phyloP scores from a whole-genome alignment of 2,797 vertebrate genomes.

The Thunnus albacares region DNA sequence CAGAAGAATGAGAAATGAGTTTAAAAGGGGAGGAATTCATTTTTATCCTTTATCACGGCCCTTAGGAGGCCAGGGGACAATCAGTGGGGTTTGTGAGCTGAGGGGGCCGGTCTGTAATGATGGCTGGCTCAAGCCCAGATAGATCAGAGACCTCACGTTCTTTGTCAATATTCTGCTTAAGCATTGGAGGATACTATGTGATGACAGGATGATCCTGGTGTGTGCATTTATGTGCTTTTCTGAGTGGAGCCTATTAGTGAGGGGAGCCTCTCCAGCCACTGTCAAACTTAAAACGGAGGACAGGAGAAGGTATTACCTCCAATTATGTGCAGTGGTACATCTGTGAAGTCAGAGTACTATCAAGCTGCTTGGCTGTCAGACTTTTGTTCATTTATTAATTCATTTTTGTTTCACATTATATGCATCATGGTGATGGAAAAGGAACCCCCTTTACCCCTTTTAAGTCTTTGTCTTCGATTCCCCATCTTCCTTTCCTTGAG shows the following conservation, averaged over 20 bases:
- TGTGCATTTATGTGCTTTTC: conserved; percentile 34
- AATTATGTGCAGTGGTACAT: conserved; percentile 72
- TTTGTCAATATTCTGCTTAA: conserved; percentile 63
- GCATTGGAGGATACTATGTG: conserved; percentile 50
- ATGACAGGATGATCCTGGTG: conserved; percentile 56
- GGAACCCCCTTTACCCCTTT: conserved; percentile 21
- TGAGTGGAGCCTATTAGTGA: conserved; percentile 70
- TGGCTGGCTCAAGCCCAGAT: conserved; percentile 64
- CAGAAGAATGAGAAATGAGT: conserved; percentile 59
- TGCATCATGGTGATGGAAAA: conserved; percentile 50
- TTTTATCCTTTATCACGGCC: background rate
- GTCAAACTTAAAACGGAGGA: conserved; percentile 67
- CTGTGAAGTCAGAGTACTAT: conserved; percentile 57
- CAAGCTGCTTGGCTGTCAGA: conserved; percentile 59
- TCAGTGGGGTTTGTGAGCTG: conserved; percentile 66
- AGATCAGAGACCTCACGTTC: conserved; percentile 60
- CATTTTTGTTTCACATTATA: conserved; percentile 56
- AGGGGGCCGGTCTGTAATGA: conserved; percentile 67
- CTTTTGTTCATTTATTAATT: conserved; percentile 54
- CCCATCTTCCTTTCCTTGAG: conserved; percentile 33
- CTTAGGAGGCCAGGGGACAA: conserved; percentile 63
- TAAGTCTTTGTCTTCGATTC: conserved; percentile 47
- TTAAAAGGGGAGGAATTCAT: background rate
- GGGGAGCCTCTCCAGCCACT: conserved; percentile 64
- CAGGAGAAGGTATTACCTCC: conserved; percentile 64